Percentiles rank a stretch among this genome's conserved stretches.
phyloP scores from a whole-genome alignment of 2,888 invertebrate genomes.

The Rhamnusium bicolor region DNA sequence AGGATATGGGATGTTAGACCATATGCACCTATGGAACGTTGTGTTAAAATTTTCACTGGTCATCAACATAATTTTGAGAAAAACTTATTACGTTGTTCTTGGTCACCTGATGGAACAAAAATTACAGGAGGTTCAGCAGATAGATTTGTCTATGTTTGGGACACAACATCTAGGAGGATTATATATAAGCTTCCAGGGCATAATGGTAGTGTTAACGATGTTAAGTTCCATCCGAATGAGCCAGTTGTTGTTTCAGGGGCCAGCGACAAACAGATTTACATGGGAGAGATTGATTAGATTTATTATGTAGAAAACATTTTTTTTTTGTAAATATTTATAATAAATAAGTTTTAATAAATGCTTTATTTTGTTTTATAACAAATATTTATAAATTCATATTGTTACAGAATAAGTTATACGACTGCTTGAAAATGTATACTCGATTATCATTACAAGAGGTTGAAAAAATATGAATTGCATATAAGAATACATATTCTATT shows the following conservation, averaged over 20 bases:
- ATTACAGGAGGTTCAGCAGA: conserved; percentile 93
- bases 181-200: conserved; percentile 98
- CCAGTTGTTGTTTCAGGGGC: conserved; percentile 94
- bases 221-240: conserved; percentile 95
- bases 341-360: background rate
- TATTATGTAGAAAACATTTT: background rate
- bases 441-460: too few relatives aligned
- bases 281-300: conserved; percentile 92
- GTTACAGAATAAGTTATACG: too few relatives aligned
- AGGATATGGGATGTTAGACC: conserved; percentile 98
- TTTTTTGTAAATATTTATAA: background rate
- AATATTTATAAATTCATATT: background rate
- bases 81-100: conserved; percentile 87
- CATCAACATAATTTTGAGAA: conserved; percentile 99
- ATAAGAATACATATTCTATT: too few relatives aligned
- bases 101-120: conserved; percentile 58
- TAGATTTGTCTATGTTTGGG: conserved; percentile 97
- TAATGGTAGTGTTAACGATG: conserved; percentile 96
- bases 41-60: conserved; percentile 85
- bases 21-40: conserved; percentile 93
- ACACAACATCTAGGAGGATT: conserved; percentile 91
- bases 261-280: conserved; percentile 95
- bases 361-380: background rate
- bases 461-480: too few relatives aligned
- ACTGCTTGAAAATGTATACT: too few relatives aligned